Evolutionary conservation across 2,797 vertebrate species (phyloP).

Genomic region (Sebastes variabilis): DNA sequence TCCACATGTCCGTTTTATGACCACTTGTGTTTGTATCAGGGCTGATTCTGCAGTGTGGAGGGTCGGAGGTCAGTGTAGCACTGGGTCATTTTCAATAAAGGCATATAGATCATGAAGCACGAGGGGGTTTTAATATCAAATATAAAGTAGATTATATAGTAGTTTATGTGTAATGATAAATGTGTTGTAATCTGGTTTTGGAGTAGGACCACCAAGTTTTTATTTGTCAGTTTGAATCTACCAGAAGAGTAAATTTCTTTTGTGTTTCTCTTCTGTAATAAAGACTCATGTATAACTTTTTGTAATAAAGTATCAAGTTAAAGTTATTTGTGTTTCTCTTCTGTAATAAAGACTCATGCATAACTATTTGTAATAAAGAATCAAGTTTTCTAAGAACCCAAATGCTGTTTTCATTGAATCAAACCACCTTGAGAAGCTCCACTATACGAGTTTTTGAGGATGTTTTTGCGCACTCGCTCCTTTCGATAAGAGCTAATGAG

Average conservation of each 20-base stretch:
- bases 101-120: background rate
- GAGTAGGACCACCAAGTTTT: background rate
- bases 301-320: background rate
- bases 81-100: constrained; percentile 42
- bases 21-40: constrained; percentile 47
- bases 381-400: background rate
- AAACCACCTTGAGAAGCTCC: background rate
- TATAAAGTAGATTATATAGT: background rate
- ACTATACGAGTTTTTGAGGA: background rate
- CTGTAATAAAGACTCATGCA: background rate
- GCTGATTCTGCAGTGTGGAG: constrained; percentile 24
- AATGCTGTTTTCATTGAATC: background rate
- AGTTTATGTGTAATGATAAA: background rate
- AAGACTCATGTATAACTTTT: background rate
- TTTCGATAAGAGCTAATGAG: background rate
- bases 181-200: constrained; percentile 8
- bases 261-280: background rate
- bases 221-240: background rate
- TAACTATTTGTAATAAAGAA: background rate
- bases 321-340: background rate
- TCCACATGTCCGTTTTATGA: constrained; percentile 43
- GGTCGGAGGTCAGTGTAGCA: constrained; percentile 50
- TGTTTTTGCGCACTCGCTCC: constrained; percentile 19
- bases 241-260: background rate
- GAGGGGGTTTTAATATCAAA: constrained; percentile 6